Percentiles rank a stretch among this genome's conserved stretches.
These are phyloP conservation scores for Halisarca cf. caerulea DNA, from an alignment of 37 sponge, comb jelly and placozoan species.

Conservation along the genomic window DNA sequence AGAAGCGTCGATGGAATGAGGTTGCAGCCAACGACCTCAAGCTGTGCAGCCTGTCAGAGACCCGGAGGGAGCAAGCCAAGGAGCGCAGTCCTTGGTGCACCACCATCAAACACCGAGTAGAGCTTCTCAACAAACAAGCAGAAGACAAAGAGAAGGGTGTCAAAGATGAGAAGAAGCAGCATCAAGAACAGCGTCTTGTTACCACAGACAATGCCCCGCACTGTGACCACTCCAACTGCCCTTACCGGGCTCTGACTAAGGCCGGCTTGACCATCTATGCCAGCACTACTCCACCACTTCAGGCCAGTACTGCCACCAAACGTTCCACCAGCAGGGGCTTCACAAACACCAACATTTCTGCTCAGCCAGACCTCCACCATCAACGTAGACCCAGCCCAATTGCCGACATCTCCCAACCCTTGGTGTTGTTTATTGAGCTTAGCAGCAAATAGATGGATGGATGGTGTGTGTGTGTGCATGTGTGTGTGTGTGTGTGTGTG, in stretches of 20 bases:
- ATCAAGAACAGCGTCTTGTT: not conserved
- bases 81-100: not conserved
- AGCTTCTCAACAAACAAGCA: conserved; percentile 14
- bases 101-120: not conserved
- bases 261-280: not conserved
- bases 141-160: not conserved
- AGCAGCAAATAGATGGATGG: not conserved
- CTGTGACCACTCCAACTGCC: not conserved
- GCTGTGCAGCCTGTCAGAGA: not conserved
- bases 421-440: not conserved
- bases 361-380: too few relatives aligned
- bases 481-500: conserved; percentile 9
- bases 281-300: too few relatives aligned
- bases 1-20: not conserved
- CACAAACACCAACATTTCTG: too few relatives aligned
- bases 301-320: too few relatives aligned
- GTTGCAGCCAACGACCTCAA: not conserved
- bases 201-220: not conserved
- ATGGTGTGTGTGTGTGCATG: conserved; percentile 17
- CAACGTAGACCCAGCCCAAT: too few relatives aligned
- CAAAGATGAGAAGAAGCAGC: not conserved
- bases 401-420: too few relatives aligned
- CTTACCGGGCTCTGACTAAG: too few relatives aligned
- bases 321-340: too few relatives aligned
- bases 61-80: conserved; percentile 10